Evolutionary conservation across 2,888 invertebrate genomes (phyloP).

Genomic region (Drosophila neutralis): DNA sequence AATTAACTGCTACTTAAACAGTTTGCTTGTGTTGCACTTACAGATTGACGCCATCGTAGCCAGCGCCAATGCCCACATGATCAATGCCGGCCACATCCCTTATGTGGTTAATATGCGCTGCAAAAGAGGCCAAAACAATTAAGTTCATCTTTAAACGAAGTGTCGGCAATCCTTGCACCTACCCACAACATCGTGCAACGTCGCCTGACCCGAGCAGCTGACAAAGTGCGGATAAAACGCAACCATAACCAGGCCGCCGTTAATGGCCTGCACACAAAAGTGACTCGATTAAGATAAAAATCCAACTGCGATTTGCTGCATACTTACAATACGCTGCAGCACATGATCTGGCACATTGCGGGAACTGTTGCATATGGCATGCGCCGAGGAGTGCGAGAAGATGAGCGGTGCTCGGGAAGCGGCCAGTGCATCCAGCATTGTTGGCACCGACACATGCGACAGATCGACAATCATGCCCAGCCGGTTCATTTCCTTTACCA

Average conservation of each 20-base stretch:
- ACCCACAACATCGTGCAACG: slow-evolving; percentile 87
- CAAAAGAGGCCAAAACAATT: slow-evolving; percentile 15
- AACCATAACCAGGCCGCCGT: slow-evolving; percentile 88
- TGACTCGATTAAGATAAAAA: slow-evolving; percentile 39
- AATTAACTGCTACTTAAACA: background rate
- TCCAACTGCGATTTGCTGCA: background rate
- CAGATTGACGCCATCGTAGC: slow-evolving; percentile 96
- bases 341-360: slow-evolving; percentile 93
- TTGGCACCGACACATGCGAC: slow-evolving; percentile 92
- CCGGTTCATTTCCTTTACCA: slow-evolving; percentile 94
- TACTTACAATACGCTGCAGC: slow-evolving; percentile 88
- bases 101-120: slow-evolving; percentile 96
- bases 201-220: slow-evolving; percentile 87
- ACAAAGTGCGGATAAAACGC: slow-evolving; percentile 88
- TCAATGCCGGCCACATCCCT: slow-evolving; percentile 93
- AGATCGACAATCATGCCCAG: slow-evolving; percentile 95
- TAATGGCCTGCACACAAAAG: slow-evolving; percentile 85
- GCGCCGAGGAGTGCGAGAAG: slow-evolving; percentile 94
- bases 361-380: slow-evolving; percentile 92
- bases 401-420: slow-evolving; percentile 92
- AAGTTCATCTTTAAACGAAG: slow-evolving; percentile 1
- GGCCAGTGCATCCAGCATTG: slow-evolving; percentile 92
- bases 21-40: slow-evolving; percentile 86
- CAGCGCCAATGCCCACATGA: slow-evolving; percentile 94
- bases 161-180: slow-evolving; percentile 71